Conservation (phyloP, 2,113 vertebrate species). For the Malurus cyaneus region DNA sequence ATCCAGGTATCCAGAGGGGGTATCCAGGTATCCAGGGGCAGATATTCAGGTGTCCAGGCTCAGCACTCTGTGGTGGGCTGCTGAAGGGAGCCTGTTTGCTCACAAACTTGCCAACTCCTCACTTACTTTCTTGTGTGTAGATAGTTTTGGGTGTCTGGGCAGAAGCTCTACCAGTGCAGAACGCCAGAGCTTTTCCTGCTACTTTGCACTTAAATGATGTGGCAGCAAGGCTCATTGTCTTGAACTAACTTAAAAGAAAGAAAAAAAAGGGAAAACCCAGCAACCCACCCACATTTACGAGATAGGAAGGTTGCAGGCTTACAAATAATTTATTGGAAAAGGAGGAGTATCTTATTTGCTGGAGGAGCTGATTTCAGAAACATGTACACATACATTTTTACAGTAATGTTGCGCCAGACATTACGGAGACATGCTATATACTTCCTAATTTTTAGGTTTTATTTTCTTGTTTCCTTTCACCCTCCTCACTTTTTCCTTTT, state of each 20-base stretch:
- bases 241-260: not conserved
- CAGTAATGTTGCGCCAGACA: not conserved
- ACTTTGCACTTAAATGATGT: not conserved
- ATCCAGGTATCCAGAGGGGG: not conserved
- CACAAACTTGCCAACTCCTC: not conserved
- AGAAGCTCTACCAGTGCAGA: not conserved
- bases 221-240: not conserved
- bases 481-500: not conserved
- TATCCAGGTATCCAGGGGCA: not conserved
- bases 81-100: rapidly evolving
- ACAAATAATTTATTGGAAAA: not conserved
- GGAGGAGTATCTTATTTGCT: not conserved
- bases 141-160: not conserved
- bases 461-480: not conserved
- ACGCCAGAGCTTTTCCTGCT: not conserved
- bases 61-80: not conserved
- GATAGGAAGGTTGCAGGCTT: not conserved
- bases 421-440: not conserved
- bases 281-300: not conserved
- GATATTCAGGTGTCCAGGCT: too few species aligned
- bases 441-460: constrained; percentile 7
- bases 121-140: not conserved
- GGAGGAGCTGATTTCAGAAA: not conserved
- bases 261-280: not conserved
- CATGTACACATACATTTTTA: not conserved